phyloP scores from a whole-genome alignment of 2,888 invertebrate genomes.

The Dromius quadrimaculatus region DNA sequence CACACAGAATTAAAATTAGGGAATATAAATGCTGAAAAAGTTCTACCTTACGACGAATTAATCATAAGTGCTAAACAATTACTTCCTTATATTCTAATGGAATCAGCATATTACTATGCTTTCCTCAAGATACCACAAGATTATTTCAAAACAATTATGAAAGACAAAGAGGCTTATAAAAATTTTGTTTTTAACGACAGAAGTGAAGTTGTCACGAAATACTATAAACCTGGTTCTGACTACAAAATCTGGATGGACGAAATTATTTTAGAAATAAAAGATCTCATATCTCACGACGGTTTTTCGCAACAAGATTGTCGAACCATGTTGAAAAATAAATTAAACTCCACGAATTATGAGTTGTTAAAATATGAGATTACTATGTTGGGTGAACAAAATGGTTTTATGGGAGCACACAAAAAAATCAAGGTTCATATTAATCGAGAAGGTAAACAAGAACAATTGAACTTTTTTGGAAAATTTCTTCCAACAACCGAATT shows the following conservation, averaged over 20 bases:
- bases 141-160: not conserved
- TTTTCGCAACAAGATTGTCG: slow-evolving; percentile 58
- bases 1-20: slow-evolving; percentile 29
- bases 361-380: slow-evolving; percentile 54
- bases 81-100: slow-evolving; percentile 3
- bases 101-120: slow-evolving; percentile 16
- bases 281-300: slow-evolving; percentile 46
- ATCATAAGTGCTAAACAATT: slow-evolving; percentile 19
- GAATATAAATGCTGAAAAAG: not conserved
- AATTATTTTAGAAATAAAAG: slow-evolving; percentile 32
- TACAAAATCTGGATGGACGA: slow-evolving; percentile 37
- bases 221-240: not conserved
- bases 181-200: not conserved
- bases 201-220: not conserved
- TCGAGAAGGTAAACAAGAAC: slow-evolving; percentile 54
- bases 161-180: slow-evolving; percentile 10
- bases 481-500: slow-evolving; percentile 69
- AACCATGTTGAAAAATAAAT: slow-evolving; percentile 54
- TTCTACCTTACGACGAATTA: slow-evolving; percentile 29
- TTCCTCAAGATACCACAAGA: slow-evolving; percentile 10
- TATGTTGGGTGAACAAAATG: slow-evolving; percentile 55
- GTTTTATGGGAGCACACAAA: slow-evolving; percentile 60
- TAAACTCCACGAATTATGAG: slow-evolving; percentile 53
- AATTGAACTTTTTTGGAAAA: slow-evolving; percentile 71
- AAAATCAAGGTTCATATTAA: slow-evolving; percentile 59